A percentile compares a stretch with the other conserved stretches of the same genome.
These are phyloP conservation scores for Cynaeus angustus DNA, from an alignment of 2,888 invertebrate genomes.

Conservation along the genomic window DNA sequence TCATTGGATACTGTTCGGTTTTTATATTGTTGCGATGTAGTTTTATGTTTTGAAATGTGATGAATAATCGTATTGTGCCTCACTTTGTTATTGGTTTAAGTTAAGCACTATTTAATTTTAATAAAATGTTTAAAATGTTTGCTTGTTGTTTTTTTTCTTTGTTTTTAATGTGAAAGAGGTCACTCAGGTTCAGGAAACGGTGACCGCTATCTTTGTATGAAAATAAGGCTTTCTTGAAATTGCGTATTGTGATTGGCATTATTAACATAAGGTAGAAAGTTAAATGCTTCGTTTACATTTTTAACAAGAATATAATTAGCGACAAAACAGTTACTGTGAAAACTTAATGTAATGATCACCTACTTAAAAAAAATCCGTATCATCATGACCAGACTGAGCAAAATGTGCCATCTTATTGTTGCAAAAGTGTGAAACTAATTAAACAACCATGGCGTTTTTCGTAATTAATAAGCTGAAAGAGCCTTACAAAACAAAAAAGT, in stretches of 20 bases:
- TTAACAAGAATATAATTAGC: neutral
- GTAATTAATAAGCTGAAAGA: too few species aligned
- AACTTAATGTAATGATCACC: too few species aligned
- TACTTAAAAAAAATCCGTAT: too few species aligned
- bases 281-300: constrained; percentile 7
- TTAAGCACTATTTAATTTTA: constrained; percentile 66
- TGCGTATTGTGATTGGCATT: neutral
- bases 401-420: too few species aligned
- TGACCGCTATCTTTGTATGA: constrained; percentile 12
- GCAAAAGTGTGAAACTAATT: too few species aligned
- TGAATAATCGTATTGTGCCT: constrained; percentile 66
- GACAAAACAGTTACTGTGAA: too few species aligned
- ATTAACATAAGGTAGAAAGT: constrained; percentile 9
- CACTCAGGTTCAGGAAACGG: constrained; percentile 11
- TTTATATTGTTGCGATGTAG: constrained; percentile 51
- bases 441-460: too few species aligned
- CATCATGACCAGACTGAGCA: too few species aligned
- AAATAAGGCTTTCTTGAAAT: constrained; percentile 10
- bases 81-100: constrained; percentile 65
- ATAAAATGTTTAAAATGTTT: constrained; percentile 61
- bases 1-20: constrained; percentile 46
- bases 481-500: too few species aligned
- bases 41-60: constrained; percentile 59
- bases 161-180: constrained; percentile 7
- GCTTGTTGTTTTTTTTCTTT: constrained; percentile 10